These are phyloP conservation scores for Bos javanicus DNA, from an alignment of 2,113 vertebrate genomes.

Conservation along the genomic window DNA sequence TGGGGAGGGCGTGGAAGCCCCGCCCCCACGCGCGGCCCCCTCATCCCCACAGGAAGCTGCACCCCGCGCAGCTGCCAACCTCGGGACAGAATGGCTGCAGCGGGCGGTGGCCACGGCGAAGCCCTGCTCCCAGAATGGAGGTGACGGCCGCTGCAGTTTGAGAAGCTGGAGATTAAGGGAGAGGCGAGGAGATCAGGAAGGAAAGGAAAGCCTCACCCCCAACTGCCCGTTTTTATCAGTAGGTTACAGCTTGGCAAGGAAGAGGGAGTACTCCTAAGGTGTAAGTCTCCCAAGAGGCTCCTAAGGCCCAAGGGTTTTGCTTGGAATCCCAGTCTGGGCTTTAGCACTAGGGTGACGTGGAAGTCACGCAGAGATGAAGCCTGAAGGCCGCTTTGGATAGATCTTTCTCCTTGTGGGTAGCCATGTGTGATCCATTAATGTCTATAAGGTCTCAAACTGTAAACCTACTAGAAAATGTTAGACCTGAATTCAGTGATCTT, in stretches of 20 bases:
- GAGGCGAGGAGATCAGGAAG: not conserved
- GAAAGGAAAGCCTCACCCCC: not conserved
- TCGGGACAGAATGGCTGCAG: not conserved
- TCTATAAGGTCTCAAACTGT: not conserved
- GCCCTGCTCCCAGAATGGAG: not conserved
- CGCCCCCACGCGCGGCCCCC: rapidly evolving
- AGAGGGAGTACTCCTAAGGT: not conserved
- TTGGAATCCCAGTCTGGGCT: not conserved
- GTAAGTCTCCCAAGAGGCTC: not conserved
- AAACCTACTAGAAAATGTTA: not conserved
- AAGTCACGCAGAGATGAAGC: not conserved
- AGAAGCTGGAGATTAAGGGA: not conserved
- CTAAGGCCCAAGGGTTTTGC: not conserved
- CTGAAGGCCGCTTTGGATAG: not conserved
- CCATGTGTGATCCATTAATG: not conserved
- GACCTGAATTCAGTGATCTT: not conserved
- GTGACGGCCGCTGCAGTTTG: not conserved
- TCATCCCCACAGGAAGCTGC: not conserved
- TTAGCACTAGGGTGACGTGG: rapidly evolving
- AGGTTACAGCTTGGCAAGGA: not conserved
- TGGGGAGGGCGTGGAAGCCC: rapidly evolving
- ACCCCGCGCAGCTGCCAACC: not conserved
- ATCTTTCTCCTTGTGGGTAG: not conserved
- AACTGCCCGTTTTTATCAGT: not conserved
- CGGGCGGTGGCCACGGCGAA: rapidly evolving